Conservation (phyloP, 1,140 invertebrate species). For the Proales similis region DNA sequence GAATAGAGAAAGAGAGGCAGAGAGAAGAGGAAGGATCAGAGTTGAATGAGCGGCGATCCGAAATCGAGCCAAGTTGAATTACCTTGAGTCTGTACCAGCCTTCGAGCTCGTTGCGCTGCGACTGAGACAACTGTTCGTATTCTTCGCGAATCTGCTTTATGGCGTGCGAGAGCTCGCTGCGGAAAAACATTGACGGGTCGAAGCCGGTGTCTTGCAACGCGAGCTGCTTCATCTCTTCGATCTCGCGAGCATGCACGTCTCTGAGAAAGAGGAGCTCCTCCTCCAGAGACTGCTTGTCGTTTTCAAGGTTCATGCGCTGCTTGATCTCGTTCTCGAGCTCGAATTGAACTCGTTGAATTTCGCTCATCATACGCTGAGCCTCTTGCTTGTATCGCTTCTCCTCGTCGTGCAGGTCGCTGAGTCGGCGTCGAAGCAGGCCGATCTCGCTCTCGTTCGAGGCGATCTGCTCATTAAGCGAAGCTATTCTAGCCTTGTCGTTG, state of each 20-base stretch:
- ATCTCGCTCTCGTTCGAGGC: not conserved
- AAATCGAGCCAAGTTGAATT: too few relatives aligned
- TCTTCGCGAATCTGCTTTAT: constrained; percentile 27
- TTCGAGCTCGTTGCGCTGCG: constrained; percentile 6
- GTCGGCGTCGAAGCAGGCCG: not conserved
- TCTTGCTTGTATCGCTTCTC: not conserved
- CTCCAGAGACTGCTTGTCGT: constrained; percentile 26
- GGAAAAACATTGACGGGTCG: constrained; percentile 1
- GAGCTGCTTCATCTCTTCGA: constrained; percentile 5
- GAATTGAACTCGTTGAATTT: not conserved
- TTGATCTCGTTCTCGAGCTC: constrained; percentile 21
- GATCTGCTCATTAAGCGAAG: constrained; percentile 1
- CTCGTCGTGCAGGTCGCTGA: constrained; percentile 19
- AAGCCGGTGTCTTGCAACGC: not conserved
- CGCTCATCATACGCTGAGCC: not conserved
- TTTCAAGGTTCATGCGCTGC: not conserved
- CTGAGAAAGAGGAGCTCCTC: constrained; percentile 21
- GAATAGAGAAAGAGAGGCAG: too few relatives aligned
- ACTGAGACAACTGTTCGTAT: not conserved
- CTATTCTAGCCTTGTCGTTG: not conserved
- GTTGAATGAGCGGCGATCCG: too few relatives aligned
- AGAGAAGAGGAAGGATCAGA: too few relatives aligned
- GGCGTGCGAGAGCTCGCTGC: not conserved
- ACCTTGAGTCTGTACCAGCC: not conserved
- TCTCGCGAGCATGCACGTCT: constrained; percentile 12